phyloP scores from a whole-genome alignment of 2,797 vertebrate genomes.

The Poliocrania exsul region DNA sequence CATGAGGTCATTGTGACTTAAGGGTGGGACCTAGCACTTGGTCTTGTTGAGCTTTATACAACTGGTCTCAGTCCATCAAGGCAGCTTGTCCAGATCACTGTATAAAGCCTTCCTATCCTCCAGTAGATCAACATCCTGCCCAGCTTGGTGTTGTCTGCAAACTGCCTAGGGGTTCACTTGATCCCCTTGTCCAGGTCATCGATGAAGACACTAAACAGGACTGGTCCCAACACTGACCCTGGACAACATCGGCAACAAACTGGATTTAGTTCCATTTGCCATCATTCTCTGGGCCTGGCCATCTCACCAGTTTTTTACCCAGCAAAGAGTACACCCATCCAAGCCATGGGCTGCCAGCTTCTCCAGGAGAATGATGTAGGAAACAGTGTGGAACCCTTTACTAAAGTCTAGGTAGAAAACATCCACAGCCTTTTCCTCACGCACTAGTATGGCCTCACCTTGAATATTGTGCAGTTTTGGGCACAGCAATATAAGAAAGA shows the following conservation, averaged over 20 bases:
- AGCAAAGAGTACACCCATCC: neutral
- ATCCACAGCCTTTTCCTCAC: neutral
- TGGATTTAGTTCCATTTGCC: neutral
- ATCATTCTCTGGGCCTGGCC: neutral
- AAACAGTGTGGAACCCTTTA: neutral
- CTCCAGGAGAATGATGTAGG: fast-evolving
- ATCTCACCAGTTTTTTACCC: neutral
- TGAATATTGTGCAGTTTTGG: neutral
- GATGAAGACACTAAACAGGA: neutral
- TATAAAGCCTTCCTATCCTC: too few species aligned
- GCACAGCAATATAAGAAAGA: neutral
- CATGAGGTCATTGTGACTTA: neutral
- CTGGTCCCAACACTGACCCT: too few species aligned
- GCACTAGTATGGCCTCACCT: neutral
- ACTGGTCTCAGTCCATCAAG: neutral
- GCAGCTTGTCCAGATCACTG: neutral
- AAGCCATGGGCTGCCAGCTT: neutral
- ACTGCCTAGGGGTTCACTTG: fast-evolving
- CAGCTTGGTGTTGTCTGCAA: neutral
- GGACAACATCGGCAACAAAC: neutral
- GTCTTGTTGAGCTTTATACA: neutral
- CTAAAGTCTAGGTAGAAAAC: neutral
- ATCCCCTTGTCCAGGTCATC: fast-evolving
- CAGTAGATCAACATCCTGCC: neutral
- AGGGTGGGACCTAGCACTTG: neutral